Conservation (phyloP, 2,888 invertebrate genomes). For the Parascotia fuliginaria region DNA sequence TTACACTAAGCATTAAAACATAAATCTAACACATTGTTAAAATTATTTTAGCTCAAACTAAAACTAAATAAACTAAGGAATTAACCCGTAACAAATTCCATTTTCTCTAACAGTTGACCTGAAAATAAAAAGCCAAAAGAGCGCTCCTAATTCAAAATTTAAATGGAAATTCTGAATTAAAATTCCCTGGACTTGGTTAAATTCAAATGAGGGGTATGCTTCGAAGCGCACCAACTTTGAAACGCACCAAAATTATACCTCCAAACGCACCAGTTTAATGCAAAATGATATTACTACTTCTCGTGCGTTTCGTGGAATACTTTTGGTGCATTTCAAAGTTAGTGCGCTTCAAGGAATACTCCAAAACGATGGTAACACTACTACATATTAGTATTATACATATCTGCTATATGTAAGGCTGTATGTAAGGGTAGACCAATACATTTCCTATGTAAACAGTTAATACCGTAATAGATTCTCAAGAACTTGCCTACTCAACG, state of each 20-base stretch:
- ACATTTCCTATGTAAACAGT: conserved; percentile 23
- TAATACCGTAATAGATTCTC: conserved; percentile 24
- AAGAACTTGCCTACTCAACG: background rate
- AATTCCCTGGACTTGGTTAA: background rate
- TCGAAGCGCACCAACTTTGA: too few relatives aligned
- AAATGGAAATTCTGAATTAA: conserved; percentile 2
- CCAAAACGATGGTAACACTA: background rate
- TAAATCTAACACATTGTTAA: too few relatives aligned
- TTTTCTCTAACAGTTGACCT: conserved; percentile 2
- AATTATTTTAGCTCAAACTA: background rate
- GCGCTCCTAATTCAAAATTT: background rate
- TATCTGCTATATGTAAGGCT: background rate
- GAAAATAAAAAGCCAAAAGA: conserved; percentile 1
- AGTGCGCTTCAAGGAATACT: too few relatives aligned
- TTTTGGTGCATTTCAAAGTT: too few relatives aligned
- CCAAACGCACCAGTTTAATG: too few relatives aligned
- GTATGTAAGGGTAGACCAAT: conserved; percentile 12
- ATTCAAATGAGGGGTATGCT: background rate
- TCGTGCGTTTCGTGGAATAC: too few relatives aligned
- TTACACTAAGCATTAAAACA: too few relatives aligned
- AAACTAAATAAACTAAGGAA: background rate
- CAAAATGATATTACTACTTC: too few relatives aligned
- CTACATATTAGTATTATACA: background rate
- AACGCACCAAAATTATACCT: too few relatives aligned
- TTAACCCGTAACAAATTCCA: background rate